These are phyloP conservation scores for Ostrea denselamellosa DNA, from an alignment of 1,140 invertebrate species.

Conservation along the genomic window DNA sequence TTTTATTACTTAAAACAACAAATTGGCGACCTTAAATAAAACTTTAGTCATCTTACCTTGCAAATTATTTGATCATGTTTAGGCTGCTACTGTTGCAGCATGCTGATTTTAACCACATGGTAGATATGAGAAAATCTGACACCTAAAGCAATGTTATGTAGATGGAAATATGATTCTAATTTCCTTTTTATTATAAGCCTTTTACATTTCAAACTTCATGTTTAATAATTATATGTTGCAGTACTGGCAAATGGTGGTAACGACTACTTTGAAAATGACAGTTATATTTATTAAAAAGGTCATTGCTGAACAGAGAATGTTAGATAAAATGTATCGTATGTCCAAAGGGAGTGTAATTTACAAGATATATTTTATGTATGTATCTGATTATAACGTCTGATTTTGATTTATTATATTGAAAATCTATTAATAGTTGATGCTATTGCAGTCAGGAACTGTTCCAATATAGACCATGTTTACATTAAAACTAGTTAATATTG, in stretches of 20 bases:
- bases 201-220: slow-evolving; percentile 22
- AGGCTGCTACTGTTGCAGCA: neutral
- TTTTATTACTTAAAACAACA: neutral
- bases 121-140: slow-evolving; percentile 9
- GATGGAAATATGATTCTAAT: slow-evolving; percentile 25
- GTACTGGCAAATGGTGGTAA: neutral
- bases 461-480: no score
- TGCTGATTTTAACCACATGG: slow-evolving; percentile 16
- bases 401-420: neutral
- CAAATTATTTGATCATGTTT: slow-evolving; percentile 25
- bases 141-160: slow-evolving; percentile 11
- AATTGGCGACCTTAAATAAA: neutral
- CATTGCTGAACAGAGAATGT: slow-evolving; percentile 25
- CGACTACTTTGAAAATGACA: neutral
- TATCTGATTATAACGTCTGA: neutral
- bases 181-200: slow-evolving; percentile 22
- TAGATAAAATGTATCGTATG: neutral
- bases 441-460: no score
- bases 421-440: neutral
- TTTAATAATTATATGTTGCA: slow-evolving; percentile 2
- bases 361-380: neutral
- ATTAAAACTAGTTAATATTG: no score
- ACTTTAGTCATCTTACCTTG: neutral
- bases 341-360: slow-evolving; percentile 13
- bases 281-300: slow-evolving; percentile 7